Base-by-base conservation (phyloP, 2,888 invertebrate species). In the Micropterix aruncella region DNA sequence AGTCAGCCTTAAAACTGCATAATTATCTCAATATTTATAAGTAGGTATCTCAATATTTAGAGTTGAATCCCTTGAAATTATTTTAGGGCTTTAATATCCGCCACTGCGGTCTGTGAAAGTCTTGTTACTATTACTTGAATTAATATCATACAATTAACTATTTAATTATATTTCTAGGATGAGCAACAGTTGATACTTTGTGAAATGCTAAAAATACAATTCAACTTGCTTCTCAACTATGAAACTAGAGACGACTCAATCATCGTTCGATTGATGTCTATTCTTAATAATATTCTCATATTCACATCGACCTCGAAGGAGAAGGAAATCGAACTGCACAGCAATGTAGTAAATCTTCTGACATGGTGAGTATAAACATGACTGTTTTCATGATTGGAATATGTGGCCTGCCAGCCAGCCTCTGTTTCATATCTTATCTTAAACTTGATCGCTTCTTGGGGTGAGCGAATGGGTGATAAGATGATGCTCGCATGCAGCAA, bases 261-360 rank as follows among this genome's bases (percentile, higher is more conserved):
- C 59, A 83, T 77, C 56, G 66, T 80, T 54, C 75, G 82, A 50
- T 61, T 94, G 45, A 82, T 86, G 48, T 74, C 77, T 5, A 75
- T 86, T 45, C 66, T 91, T 38, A 76, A 83, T 37, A 75, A 80
- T 47, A 64, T 91, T 44, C 63, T 94, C 2, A 62, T 83, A 47
- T 73, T 74, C 48, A 66, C 72, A 41, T 68, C 76, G 2, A 61
- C 68, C 18, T 69, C 65, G 45, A 65, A 73, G 18, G 77, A 75
- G 1, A 83, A 80, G 55, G 65, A 75, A 43, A 74, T 79, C 56
- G 80, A 81, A 49, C 63, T 92, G 19, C 73, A 79, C 52, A 87
- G 83, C 54, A 83, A 94, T 63, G 77, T 87, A 48, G 77, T 88
- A 5, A 89, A 94, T 66, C 67, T 94, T 52, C 65, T 95, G 49